A percentile compares a stretch with the other conserved stretches of the same genome.
phyloP scores from a whole-genome alignment of 2,113 vertebrate species.

The Cyphomyrus discorhynchus region DNA sequence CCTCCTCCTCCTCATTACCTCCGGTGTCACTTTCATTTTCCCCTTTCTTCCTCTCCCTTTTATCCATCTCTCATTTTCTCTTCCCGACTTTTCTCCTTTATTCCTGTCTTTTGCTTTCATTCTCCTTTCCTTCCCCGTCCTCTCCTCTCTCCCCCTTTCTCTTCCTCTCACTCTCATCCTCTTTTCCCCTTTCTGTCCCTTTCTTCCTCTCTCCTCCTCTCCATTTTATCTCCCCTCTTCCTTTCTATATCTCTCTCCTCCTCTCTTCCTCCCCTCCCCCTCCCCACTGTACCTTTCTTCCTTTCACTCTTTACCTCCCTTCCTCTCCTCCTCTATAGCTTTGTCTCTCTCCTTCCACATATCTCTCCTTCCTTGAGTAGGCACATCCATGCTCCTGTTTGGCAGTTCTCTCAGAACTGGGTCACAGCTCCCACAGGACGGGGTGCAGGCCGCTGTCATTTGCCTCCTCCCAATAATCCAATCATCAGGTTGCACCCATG shows the following conservation, averaged over 20 bases:
- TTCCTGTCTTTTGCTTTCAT: not conserved
- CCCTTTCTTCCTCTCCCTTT: not conserved
- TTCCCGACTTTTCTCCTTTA: not conserved
- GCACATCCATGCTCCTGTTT: conserved; percentile 31
- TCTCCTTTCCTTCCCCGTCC: not conserved
- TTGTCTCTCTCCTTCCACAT: conserved; percentile 6
- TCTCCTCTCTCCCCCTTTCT: not conserved
- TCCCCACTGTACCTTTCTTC: conserved; percentile 21
- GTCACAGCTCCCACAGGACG: conserved; percentile 69
- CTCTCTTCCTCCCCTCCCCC: conserved; percentile 17
- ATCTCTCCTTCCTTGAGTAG: conserved; percentile 31
- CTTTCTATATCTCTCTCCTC: not conserved
- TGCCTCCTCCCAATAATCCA: conserved; percentile 32
- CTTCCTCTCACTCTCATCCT: not conserved
- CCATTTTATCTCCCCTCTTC: not conserved
- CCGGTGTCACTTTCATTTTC: not conserved
- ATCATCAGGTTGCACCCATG: conserved; percentile 36
- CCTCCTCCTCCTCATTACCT: not conserved
- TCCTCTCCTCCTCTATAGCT: conserved; percentile 16
- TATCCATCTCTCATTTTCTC: not conserved
- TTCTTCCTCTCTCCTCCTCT: not conserved
- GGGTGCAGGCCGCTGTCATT: conserved; percentile 61
- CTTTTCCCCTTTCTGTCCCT: not conserved
- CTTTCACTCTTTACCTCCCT: conserved; percentile 21
- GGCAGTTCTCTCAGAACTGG: conserved; percentile 60